Conservation (phyloP, 2,888 invertebrate species). For the Hirtodrosophila histrioides region DNA sequence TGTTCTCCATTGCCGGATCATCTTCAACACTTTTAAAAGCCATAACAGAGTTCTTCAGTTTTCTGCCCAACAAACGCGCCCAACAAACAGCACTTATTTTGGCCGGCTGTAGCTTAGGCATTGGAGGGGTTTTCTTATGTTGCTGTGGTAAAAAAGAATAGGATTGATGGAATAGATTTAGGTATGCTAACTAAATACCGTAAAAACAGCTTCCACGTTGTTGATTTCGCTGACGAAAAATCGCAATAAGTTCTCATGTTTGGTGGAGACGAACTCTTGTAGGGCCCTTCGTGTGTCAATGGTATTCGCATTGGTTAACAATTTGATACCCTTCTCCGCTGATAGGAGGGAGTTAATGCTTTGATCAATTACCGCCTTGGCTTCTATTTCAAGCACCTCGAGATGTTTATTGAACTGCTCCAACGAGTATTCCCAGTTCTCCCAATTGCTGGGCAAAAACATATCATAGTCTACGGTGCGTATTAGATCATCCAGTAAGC, state of each 20-base stretch:
- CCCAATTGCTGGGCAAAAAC: conserved; percentile 90
- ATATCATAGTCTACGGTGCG: conserved; percentile 93
- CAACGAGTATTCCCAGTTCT: conserved; percentile 94
- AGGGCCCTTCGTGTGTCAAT: conserved; percentile 91
- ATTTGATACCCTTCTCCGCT: conserved; percentile 92
- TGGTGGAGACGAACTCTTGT: conserved; percentile 89
- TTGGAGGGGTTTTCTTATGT: conserved; percentile 79
- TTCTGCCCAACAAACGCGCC: conserved; percentile 91
- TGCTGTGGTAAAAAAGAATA: conserved; percentile 5
- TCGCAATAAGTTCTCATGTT: conserved; percentile 93
- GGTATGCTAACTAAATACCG: conserved; percentile 85
- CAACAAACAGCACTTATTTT: conserved; percentile 94
- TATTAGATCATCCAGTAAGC: conserved; percentile 90
- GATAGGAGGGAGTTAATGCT: conserved; percentile 92
- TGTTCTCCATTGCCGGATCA: conserved; percentile 86
- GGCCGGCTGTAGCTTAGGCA: conserved; percentile 91
- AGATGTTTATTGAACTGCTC: conserved; percentile 91
- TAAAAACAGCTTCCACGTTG: conserved; percentile 89
- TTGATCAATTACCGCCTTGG: conserved; percentile 93
- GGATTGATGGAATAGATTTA: background rate
- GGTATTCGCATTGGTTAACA: conserved; percentile 91
- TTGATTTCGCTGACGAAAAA: conserved; percentile 94
- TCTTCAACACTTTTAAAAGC: conserved; percentile 88
- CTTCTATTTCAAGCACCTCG: conserved; percentile 90
- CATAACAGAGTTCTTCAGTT: conserved; percentile 91